Conservation (phyloP, 2,797 vertebrate genomes). For the Pagetopsis macropterus region DNA sequence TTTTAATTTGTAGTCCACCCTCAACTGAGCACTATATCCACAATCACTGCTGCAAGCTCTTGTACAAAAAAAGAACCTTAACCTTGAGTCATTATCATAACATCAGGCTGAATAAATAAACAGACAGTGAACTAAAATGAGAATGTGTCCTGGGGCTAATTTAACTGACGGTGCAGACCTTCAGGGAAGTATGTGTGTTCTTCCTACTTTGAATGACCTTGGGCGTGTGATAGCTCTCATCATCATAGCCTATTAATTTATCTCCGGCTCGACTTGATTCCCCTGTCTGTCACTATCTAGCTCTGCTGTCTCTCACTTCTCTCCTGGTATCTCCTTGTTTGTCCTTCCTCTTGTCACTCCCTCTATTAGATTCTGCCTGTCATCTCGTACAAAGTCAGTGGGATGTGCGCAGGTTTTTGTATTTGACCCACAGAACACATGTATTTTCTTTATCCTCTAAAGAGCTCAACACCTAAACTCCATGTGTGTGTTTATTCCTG, state of each 20-base stretch:
- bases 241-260: conserved; percentile 56
- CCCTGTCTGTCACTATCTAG: conserved; percentile 42
- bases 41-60: conserved; percentile 6
- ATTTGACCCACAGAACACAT: conserved; percentile 7
- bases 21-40: neutral
- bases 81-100: conserved; percentile 33
- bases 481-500: conserved; percentile 29
- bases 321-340: conserved; percentile 37
- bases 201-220: conserved; percentile 52
- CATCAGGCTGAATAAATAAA: conserved; percentile 15
- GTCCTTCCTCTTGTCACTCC: conserved; percentile 63
- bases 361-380: conserved; percentile 44
- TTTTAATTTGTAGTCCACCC: neutral
- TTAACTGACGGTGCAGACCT: conserved; percentile 11
- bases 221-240: conserved; percentile 57
- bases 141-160: neutral
- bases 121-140: neutral
- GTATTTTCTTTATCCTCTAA: conserved; percentile 1
- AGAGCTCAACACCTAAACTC: neutral
- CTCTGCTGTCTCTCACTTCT: conserved; percentile 21
- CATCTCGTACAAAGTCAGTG: conserved; percentile 32
- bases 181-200: conserved; percentile 11
- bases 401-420: neutral
- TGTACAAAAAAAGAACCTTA: conserved; percentile 2
- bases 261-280: conserved; percentile 45